Conservation (phyloP, 1,140 invertebrate species). For the Apocrypta bakeri region DNA sequence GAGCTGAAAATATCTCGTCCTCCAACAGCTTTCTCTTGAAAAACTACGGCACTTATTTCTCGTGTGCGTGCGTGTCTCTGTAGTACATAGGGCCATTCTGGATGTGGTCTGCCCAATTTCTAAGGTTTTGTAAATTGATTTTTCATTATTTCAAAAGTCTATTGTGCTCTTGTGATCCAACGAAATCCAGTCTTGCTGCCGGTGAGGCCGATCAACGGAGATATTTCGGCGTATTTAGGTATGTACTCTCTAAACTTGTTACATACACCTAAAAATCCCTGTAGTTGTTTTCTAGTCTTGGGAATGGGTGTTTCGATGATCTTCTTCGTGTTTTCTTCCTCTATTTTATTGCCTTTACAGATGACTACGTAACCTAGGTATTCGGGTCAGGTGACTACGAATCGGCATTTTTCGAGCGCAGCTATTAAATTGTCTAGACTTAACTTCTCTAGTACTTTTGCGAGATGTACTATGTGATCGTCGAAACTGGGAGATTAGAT, state of each 20-base stretch:
- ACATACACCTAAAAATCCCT: constrained; percentile 35
- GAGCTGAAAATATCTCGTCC: constrained; percentile 43
- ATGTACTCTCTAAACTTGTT: constrained; percentile 55
- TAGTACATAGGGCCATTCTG: background rate
- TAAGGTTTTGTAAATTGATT: background rate
- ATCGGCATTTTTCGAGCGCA: constrained; percentile 38
- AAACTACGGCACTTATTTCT: too few species aligned
- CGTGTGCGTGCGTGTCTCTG: background rate
- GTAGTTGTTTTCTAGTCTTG: constrained; percentile 48
- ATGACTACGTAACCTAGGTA: constrained; percentile 59
- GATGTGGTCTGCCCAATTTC: background rate
- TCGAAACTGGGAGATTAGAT: background rate
- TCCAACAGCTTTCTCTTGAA: background rate
- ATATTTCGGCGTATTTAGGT: constrained; percentile 38
- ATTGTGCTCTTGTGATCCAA: background rate
- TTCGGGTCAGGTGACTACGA: constrained; percentile 46
- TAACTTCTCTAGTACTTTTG: background rate
- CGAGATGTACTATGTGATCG: background rate
- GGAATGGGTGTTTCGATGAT: constrained; percentile 50
- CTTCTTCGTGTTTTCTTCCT: constrained; percentile 46
- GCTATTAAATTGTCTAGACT: constrained; percentile 49
- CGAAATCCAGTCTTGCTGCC: background rate
- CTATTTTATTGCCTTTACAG: constrained; percentile 47
- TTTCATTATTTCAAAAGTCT: background rate
- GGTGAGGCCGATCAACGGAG: constrained; percentile 45